Conservation (phyloP, 1,140 invertebrate species). For the Chymomyza costata region DNA sequence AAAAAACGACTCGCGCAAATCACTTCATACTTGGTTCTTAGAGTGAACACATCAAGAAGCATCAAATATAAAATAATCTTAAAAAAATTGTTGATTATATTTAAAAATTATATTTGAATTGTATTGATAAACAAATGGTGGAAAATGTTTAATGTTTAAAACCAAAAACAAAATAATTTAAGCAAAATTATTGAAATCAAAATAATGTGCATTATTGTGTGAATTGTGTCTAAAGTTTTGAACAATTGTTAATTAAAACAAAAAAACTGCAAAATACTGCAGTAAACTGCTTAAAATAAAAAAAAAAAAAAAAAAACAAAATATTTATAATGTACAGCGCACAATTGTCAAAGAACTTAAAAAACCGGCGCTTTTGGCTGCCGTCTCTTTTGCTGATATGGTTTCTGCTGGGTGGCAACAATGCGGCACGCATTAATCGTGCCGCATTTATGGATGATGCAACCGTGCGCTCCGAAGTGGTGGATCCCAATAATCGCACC, state of each 20-base stretch:
- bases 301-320: slow-evolving; percentile 7
- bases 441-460: slow-evolving; percentile 41
- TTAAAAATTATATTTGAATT: too few relatives aligned
- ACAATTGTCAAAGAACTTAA: background rate
- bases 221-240: background rate
- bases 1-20: slow-evolving; percentile 74
- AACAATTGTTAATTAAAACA: background rate
- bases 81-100: too few relatives aligned
- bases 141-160: too few relatives aligned
- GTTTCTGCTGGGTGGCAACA: slow-evolving; percentile 30
- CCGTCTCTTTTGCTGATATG: slow-evolving; percentile 24
- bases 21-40: slow-evolving; percentile 76
- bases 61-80: slow-evolving; percentile 32
- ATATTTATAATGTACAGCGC: background rate
- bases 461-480: slow-evolving; percentile 50
- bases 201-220: too few relatives aligned
- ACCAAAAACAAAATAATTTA: slow-evolving; percentile 23
- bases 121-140: too few relatives aligned
- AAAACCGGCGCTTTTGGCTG: slow-evolving; percentile 12
- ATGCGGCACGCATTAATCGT: slow-evolving; percentile 39
- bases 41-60: slow-evolving; percentile 67
- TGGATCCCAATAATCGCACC: slow-evolving; percentile 61
- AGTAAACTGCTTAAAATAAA: too few relatives aligned
- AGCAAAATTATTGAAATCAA: too few relatives aligned
- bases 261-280: slow-evolving; percentile 12